Conservation (phyloP, 2,113 vertebrate species). For the rat (Rattus norvegicus) region DNA sequence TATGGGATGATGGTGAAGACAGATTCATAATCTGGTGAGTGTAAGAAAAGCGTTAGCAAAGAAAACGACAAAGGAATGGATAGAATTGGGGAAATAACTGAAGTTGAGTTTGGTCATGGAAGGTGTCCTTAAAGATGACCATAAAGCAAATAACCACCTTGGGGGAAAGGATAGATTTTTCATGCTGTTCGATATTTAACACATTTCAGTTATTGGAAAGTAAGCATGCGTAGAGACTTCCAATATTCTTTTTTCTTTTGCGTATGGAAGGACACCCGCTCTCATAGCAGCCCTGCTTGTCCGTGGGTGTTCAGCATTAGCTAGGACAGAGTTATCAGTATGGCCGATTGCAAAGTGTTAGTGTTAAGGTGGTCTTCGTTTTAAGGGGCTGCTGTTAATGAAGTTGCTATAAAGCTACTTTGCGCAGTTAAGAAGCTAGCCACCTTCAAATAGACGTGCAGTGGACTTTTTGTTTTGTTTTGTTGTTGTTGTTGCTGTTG, state of each 20-base stretch:
- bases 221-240: neutral
- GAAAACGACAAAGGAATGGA: neutral
- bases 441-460: neutral
- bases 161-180: neutral
- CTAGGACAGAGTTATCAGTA: conserved; percentile 5
- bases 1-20: neutral
- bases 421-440: neutral
- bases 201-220: neutral
- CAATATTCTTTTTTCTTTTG: neutral
- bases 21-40: neutral
- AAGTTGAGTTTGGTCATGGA: neutral
- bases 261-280: neutral
- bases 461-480: neutral
- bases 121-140: conserved; percentile 15
- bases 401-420: neutral
- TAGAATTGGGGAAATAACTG: neutral
- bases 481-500: no score
- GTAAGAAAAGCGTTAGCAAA: neutral
- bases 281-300: neutral
- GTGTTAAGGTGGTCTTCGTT: neutral
- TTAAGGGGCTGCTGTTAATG: conserved; percentile 19
- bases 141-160: conserved; percentile 3
- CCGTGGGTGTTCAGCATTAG: neutral
- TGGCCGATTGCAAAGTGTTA: neutral
- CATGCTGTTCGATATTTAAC: conserved; percentile 11